Evolutionary conservation across 2,888 invertebrate species (phyloP).

Genomic region (Pheosia tremula): DNA sequence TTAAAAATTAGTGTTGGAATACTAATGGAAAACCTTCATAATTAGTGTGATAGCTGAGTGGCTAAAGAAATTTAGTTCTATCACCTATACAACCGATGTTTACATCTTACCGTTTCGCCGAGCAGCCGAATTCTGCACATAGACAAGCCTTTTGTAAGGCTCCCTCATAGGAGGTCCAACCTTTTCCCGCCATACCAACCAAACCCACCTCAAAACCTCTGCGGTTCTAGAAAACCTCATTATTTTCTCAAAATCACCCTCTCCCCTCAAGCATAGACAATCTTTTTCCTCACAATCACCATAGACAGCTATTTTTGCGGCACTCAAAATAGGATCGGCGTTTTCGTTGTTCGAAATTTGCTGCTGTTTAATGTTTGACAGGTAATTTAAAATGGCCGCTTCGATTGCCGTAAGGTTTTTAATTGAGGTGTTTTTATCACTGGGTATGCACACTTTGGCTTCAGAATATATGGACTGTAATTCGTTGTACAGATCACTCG

Average conservation of each 20-base stretch:
- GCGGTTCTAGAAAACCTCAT: conserved; percentile 80
- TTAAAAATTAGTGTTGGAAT: no score
- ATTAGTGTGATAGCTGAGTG: no score
- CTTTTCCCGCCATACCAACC: conserved; percentile 87
- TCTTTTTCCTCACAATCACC: conserved; percentile 19
- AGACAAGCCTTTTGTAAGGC: conserved; percentile 81
- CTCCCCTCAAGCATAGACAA: conserved; percentile 83
- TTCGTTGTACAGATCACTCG: conserved; percentile 74
- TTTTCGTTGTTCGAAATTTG: conserved; percentile 19
- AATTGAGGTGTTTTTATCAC: conserved; percentile 26
- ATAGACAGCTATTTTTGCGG: conserved; percentile 39
- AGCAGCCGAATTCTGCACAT: conserved; percentile 86
- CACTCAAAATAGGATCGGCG: conserved; percentile 27
- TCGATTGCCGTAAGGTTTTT: conserved; percentile 54
- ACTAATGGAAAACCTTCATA: no score
- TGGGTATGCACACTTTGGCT: conserved; percentile 82
- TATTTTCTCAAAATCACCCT: conserved; percentile 85
- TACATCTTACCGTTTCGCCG: conserved; percentile 84
- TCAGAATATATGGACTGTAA: conserved; percentile 85
- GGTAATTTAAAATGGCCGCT: conserved; percentile 53
- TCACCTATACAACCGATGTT: not conserved
- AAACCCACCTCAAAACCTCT: conserved; percentile 84
- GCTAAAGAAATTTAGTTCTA: no score
- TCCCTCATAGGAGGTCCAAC: conserved; percentile 84
- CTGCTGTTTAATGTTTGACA: conserved; percentile 40